Base-by-base conservation (phyloP, 2,113 vertebrate species). In the Zapornia atra region DNA sequence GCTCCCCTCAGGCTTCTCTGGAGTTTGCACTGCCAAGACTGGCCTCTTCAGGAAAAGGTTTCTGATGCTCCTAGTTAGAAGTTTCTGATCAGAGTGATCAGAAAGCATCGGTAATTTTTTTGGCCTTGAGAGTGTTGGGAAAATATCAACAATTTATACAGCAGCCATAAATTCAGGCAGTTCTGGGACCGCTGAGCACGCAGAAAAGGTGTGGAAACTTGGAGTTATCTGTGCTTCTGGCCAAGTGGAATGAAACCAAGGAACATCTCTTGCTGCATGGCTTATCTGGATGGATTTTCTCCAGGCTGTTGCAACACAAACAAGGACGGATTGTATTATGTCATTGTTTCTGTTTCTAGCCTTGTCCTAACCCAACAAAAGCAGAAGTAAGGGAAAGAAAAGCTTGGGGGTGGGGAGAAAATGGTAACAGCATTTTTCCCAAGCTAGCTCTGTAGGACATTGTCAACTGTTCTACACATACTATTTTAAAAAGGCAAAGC, bases 271-370 rank as follows among this genome's bases (percentile, higher is more conserved):
- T 70, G 70, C 16, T 77, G 8, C 64, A 24, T 54, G 60, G 20
- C 46, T 94, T 91, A 82, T 90, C 88, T 81, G 33, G 33, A 51
- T 89, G 80, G 56, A 81, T 75, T 78, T 75, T 82, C 44, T 89
- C 61, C 73, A 75, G 71, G 24, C 5, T 75, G 2, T 84, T 85
- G 94, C 91, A 82, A 89, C 70, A 86, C 34, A 51, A 51, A 31
- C 54, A 48, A 40, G 11, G 38, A 46, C 38, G 82, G 48, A 38
- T 73, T 71, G 64, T 66, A 25, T 90, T 86, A 82, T n/a, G 57
- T 86, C 83, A 84, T 87, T 81, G 33, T 82, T 94, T 94, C 88
- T 94, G 53, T 82, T 85, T 92, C 80, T 96, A 36, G 73, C 36
- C 31, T 78, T 76, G 72, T 50, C 57, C 31, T 61, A 81, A n/a